Base-by-base conservation (phyloP, 1,140 invertebrate species). In the Phenacoccus solenopsis region DNA sequence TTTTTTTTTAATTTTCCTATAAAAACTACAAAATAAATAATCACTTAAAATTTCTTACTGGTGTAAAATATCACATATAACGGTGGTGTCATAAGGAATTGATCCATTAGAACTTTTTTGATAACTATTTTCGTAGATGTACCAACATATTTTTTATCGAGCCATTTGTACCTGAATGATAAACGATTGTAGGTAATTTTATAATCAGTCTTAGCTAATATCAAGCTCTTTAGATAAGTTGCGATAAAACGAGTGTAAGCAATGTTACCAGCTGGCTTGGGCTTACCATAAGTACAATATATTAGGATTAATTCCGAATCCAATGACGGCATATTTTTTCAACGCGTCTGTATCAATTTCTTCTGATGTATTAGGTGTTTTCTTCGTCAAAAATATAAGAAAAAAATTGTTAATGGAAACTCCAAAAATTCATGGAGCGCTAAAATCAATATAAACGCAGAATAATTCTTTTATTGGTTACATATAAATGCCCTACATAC, bases 101-200 rank as follows among this genome's bases (percentile, higher is more conserved):
- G 90, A 76, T 93, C 90, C n/a, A 85, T 75, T 0, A 87, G 73
- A 20, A 91, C 78, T 80, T 93, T 93, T 71, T 84, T 85, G 0
- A 84, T 73, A 2, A 91, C 83, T 0, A 83, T 84, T 74, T 80
- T 85, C 10, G 80, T 77, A 0, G 85, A 76, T 0, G 82, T 88
- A 1, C 89, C 90, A 0, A 83, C 81, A 74, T 87, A 87, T 69
- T 82, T 83, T 49, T 79, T 79, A 76, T 93, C 90, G 69, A 93
- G 75, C 82, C 85, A 89, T 79, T 84, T 87, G 76, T 93, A 93
- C 88, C 90, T 92, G 74, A 27, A 24, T 56, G 30, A 30, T 22
- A 38, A 57, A 25, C 56, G 24, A 10, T 5, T 13, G 28, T n/a
- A 20, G n/a, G 22, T 57, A 32, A 16, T 21, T 21, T 49, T 56